These are phyloP conservation scores for Entomobrya multifasciata DNA, from an alignment of 2,888 invertebrate genomes.

Conservation along the genomic window DNA sequence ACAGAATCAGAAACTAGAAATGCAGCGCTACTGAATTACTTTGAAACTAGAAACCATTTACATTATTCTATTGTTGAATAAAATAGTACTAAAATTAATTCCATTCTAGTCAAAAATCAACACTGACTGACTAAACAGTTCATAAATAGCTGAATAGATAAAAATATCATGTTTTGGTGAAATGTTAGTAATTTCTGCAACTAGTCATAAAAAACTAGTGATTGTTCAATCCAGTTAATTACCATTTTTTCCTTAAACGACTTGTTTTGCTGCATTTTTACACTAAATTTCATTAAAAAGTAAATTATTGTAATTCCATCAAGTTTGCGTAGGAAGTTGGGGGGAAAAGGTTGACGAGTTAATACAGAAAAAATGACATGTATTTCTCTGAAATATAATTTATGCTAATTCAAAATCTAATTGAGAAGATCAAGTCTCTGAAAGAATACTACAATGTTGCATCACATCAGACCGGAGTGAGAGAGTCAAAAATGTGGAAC, in stretches of 20 bases:
- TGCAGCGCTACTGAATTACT: too few relatives aligned
- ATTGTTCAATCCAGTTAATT: background rate
- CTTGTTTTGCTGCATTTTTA: conserved; percentile 22
- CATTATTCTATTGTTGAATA: too few relatives aligned
- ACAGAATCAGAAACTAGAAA: too few relatives aligned
- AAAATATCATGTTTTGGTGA: too few relatives aligned
- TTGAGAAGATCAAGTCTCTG: conserved; percentile 32
- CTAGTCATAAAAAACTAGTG: background rate
- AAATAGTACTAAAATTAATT: too few relatives aligned
- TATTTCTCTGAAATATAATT: conserved; percentile 31
- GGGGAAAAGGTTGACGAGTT: conserved; percentile 3
- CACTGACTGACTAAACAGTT: too few relatives aligned
- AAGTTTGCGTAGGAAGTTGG: conserved; percentile 14
- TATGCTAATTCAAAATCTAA: conserved; percentile 48
- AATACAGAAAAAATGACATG: conserved; percentile 22
- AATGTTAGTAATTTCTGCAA: too few relatives aligned
- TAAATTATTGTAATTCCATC: background rate
- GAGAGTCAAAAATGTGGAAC: conserved; percentile 58
- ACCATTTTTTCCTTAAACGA: conserved; percentile 7
- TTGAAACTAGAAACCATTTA: too few relatives aligned
- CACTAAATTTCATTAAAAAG: background rate
- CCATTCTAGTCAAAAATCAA: too few relatives aligned
- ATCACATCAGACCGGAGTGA: conserved; percentile 19
- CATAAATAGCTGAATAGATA: too few relatives aligned
- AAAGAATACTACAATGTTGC: conserved; percentile 25